Evolutionary conservation across 2,888 invertebrate genomes (phyloP), one percentile per base, ranked within the genome.

Genomic region (Sturmia bella): DNA sequence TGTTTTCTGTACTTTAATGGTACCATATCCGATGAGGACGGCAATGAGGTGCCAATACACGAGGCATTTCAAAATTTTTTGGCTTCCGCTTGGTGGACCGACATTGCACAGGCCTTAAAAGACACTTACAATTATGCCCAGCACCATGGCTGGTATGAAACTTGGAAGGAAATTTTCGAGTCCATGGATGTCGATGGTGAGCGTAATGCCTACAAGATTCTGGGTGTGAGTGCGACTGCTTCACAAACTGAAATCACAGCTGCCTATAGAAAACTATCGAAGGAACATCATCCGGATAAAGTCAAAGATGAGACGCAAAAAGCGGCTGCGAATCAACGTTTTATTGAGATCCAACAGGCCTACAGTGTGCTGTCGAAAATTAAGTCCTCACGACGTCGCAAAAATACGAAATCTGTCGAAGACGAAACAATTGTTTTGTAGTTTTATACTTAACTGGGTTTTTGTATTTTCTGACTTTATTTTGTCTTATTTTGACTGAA

Each of bases 281-380:
- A 95, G 39, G 95, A 96, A 88, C 94, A 95, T 91, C 98, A 99
- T 91, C 98, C 98, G 0, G 98, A 99, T 88, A 97, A 97, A 89
- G 95, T 95, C 5, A 96, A 96, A 88, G 95, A 96, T 83, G 93
- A 92, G 3, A 91, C 92, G 1, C 93, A 93, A 75, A 93, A 96
- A 50, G 91, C 92, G 3, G 92, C 91, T 1, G 97, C 97, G 0
- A 96, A 98, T 88, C 95, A 96, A 84, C 94, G 93, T 68, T 98
- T 98, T 89, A 96, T 98, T 93, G 97, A 98, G 87, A 96, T 98
- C 82, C 97, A 98, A 87, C 95, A 96, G 88, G 97, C 98, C 0
- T 98, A 98, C 89, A 97, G 96, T 88, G 95, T 96, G 52, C 92
- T 98, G 0, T 97, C 96, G 9, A 96, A 94, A 85, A 95, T 95